Conservation (phyloP, 2,113 vertebrate species). For the Haemorhous mexicanus region DNA sequence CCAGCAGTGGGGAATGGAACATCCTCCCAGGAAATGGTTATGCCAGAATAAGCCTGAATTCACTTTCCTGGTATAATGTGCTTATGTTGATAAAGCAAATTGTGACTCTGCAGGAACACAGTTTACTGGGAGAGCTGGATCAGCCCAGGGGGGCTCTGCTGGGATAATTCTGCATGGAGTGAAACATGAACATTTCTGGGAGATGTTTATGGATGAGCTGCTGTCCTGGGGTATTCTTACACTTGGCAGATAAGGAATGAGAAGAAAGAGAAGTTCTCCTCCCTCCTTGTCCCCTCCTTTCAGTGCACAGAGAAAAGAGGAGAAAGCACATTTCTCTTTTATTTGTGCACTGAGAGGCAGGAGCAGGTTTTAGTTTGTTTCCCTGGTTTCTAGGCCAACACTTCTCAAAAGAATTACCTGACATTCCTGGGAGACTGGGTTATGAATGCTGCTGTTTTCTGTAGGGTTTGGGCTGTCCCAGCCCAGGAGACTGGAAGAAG, state of each 20-base stretch:
- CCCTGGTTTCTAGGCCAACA: not conserved
- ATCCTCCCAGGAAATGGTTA: not conserved
- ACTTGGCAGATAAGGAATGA: not conserved
- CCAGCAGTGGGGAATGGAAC: not conserved
- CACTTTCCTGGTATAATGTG: not conserved
- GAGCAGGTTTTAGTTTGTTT: not conserved
- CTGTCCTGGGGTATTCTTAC: not conserved
- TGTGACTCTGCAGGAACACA: not conserved
- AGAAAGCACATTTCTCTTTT: not conserved
- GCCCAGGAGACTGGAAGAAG: not conserved
- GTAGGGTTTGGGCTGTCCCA: not conserved
- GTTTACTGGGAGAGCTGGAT: not conserved
- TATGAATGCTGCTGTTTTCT: not conserved
- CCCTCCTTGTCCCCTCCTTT: not conserved
- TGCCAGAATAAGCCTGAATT: conserved; percentile 9
- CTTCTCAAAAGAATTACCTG: not conserved
- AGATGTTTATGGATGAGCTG: conserved; percentile 25
- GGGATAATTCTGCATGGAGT: not conserved
- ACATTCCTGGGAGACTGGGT: not conserved
- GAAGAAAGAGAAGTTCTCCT: not conserved
- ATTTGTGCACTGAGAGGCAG: not conserved
- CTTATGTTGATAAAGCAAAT: conserved; percentile 13
- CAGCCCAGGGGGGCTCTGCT: conserved; percentile 1
- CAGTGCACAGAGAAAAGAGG: not conserved
- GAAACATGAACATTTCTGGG: not conserved